Evolutionary conservation across 2,888 invertebrate species (phyloP), one percentile per base, ranked within the genome.

Genomic region (Drosophila aldrichi): DNA sequence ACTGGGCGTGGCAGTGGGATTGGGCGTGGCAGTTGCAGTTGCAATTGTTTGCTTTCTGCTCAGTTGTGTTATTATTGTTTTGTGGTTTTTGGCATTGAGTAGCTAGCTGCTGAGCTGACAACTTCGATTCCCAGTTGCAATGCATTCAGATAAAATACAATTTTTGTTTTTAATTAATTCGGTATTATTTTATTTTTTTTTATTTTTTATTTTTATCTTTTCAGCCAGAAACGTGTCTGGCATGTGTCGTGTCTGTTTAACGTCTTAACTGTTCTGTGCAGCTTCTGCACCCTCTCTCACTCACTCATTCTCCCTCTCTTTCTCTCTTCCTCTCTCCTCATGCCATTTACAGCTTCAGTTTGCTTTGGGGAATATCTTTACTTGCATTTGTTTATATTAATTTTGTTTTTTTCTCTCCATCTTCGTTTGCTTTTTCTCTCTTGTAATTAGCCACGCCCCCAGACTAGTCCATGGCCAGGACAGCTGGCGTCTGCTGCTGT

Each of bases 141-240:
- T 29, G 29, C 20, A 14, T 29, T 25, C 44, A 46, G 63, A 89
- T 80, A 77, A 78, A 85, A 74, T 77, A 73, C 75, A 86, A 72
- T 79, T 75, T 78, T 78, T 75, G 65, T 64, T 82, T 82, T 88
- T 88, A 86, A 86, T 86, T 89, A 89, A 86, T 89, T 89, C 74
- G 40, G 63, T 66, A 10, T 32, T 32, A 32, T 75, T 74, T 43
- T 12, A n/a, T 12, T 43, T 14, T 6, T 20, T 69, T 25, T 54
- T 41, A 25, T 62, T 8, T 25, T 38, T 40, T 43, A 44, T 22
- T 22, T 22, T 22, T 22, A 22, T 22, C n/a, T 46, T 51, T 51
- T 49, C 36, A 32, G 41, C 46, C 59, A 6, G 34, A 25, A 34
- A 87, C 85, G 89, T 87, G 88, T 63, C 60, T 32, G 43, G 84